Evolutionary conservation across 2,797 vertebrate species (phyloP).

Genomic region (Arctocebus calabarensis): DNA sequence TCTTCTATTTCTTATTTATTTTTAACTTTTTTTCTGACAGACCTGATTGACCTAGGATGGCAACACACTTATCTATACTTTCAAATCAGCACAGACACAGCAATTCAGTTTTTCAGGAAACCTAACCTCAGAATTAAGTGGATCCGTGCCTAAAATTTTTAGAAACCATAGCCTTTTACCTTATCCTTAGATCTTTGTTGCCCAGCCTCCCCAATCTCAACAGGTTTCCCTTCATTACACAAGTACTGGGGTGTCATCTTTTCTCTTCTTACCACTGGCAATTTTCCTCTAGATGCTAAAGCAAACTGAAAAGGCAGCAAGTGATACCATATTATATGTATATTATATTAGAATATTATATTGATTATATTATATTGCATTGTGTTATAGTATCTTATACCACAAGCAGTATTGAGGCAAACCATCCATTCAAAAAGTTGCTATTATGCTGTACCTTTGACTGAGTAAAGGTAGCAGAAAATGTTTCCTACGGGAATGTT

Average conservation of each 20-base stretch:
- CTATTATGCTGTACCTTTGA: neutral
- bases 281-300: conserved; percentile 16
- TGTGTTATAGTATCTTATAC: neutral
- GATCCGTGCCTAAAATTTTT: neutral
- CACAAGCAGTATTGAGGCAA: neutral
- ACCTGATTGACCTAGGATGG: neutral
- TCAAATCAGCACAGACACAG: neutral
- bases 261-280: neutral
- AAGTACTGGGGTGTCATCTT: neutral
- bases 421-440: neutral
- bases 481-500: neutral
- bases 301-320: neutral
- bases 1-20: neutral
- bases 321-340: neutral
- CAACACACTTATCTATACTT: neutral
- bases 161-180: neutral
- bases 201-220: neutral
- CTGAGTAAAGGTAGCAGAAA: neutral
- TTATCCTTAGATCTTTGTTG: neutral
- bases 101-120: neutral
- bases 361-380: neutral
- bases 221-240: neutral
- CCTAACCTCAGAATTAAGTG: neutral
- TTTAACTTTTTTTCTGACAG: neutral
- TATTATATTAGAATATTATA: neutral